Percentiles rank a stretch among this genome's conserved stretches.
phyloP scores from a whole-genome alignment of 2,113 vertebrate species.

The Columba janthina region DNA sequence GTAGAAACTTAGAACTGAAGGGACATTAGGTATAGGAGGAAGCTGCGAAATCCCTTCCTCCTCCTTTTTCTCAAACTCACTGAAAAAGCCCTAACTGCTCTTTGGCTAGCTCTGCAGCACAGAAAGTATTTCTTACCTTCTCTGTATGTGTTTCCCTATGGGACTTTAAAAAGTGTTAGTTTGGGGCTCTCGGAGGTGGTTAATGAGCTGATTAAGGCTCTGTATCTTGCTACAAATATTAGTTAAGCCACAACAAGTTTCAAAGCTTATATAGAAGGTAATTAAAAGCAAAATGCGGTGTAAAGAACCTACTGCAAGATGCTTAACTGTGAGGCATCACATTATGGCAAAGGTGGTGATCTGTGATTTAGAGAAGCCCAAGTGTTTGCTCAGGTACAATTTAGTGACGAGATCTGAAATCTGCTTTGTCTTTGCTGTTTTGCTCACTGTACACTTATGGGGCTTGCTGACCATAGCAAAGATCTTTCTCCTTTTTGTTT shows the following conservation, averaged over 20 bases:
- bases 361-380: neutral
- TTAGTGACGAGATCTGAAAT: neutral
- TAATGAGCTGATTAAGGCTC: neutral
- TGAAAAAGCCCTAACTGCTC: neutral
- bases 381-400: neutral
- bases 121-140: slow-evolving; percentile 14
- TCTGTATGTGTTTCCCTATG: neutral
- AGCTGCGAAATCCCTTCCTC: slow-evolving; percentile 3
- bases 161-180: neutral
- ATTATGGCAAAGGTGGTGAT: neutral
- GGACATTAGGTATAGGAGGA: neutral
- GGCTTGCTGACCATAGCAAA: neutral
- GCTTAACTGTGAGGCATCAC: neutral
- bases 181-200: neutral
- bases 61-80: neutral
- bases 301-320: neutral
- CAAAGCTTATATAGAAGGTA: neutral
- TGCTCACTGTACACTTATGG: neutral
- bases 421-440: neutral
- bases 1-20: neutral
- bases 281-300: neutral
- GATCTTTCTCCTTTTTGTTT: neutral
- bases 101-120: neutral
- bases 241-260: neutral
- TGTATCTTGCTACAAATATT: neutral